Percentiles rank a stretch among this genome's conserved stretches.
phyloP scores from a whole-genome alignment of 1,140 invertebrate genomes.

The Steinernema feltiae region DNA sequence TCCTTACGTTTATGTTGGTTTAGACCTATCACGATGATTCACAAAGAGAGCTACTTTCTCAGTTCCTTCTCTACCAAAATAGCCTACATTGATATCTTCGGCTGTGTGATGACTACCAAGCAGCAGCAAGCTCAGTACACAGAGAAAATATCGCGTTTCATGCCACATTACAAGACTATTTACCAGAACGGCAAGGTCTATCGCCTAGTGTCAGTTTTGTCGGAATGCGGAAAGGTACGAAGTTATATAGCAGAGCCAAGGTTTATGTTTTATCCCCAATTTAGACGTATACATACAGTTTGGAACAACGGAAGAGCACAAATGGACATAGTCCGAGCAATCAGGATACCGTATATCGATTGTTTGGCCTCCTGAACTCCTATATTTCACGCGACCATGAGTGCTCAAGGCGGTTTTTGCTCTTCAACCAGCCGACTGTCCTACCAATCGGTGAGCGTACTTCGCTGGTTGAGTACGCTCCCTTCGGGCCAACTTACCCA shows the following conservation, averaged over 20 bases:
- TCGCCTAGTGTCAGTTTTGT: background rate
- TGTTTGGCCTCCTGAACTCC: background rate
- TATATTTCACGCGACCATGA: background rate
- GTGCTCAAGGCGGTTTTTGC: background rate
- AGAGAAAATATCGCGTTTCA: background rate
- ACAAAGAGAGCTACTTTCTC: background rate
- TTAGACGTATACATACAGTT: background rate
- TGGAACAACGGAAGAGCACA: background rate
- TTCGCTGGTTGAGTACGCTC: background rate
- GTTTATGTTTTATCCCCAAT: too few species aligned
- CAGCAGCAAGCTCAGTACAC: background rate
- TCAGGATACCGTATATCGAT: background rate
- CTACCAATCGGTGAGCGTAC: background rate
- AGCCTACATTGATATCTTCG: background rate
- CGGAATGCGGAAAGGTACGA: conserved; percentile 8
- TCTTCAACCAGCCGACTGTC: background rate
- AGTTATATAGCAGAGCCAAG: too few species aligned
- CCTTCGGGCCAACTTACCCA: conserved; percentile 1
- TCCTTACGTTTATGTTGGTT: background rate
- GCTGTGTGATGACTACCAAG: background rate
- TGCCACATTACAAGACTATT: background rate
- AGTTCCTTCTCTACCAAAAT: background rate
- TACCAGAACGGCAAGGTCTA: background rate
- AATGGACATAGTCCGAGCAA: background rate
- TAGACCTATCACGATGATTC: background rate